phyloP scores from a whole-genome alignment of 2,888 invertebrate species.

The Dascillus cervinus region DNA sequence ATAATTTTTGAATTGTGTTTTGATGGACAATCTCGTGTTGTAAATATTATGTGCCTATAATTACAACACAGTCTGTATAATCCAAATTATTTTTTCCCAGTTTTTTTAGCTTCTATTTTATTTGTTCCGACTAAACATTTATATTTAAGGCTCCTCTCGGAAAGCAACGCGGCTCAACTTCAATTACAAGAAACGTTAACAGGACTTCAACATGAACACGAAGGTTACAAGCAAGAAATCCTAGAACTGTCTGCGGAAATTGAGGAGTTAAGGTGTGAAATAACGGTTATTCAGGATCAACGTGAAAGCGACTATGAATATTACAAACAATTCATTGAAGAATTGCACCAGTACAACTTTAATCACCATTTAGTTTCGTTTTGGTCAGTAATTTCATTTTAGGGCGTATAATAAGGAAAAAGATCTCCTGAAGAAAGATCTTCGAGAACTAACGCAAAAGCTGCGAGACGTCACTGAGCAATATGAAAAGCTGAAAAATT shows the following conservation, averaged over 20 bases:
- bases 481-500: slow-evolving; percentile 20
- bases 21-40: too few species aligned
- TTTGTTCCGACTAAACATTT: too few species aligned
- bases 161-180: background rate
- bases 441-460: slow-evolving; percentile 17
- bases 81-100: too few species aligned
- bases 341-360: background rate
- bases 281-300: too few species aligned
- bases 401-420: slow-evolving; percentile 19
- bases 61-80: too few species aligned
- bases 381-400: slow-evolving; percentile 2
- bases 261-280: too few species aligned
- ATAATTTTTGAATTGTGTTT: too few species aligned
- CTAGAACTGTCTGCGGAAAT: too few species aligned
- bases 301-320: background rate
- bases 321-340: slow-evolving; percentile 4
- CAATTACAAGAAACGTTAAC: slow-evolving; percentile 1
- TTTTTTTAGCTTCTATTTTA: too few species aligned
- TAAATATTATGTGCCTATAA: too few species aligned
- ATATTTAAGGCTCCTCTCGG: slow-evolving; percentile 4
- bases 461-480: slow-evolving; percentile 17
- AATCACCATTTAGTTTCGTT: background rate
- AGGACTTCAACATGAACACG: background rate
- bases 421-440: slow-evolving; percentile 17
- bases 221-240: too few species aligned